Conservation (phyloP, 2,113 vertebrate genomes). For the Laterallus jamaicensis region DNA sequence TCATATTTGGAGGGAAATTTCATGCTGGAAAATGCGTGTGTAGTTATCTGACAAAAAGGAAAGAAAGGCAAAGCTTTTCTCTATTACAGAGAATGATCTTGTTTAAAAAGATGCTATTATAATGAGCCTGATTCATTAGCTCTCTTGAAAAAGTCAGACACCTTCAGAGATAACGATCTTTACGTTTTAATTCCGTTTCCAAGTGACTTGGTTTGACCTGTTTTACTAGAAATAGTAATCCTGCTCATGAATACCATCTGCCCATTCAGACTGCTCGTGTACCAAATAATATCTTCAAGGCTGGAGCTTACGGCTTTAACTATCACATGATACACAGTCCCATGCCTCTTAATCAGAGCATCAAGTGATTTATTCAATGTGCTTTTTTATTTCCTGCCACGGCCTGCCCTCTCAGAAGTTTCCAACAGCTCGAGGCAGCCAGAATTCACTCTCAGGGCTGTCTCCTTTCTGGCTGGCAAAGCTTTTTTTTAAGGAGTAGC, state of each 20-base stretch:
- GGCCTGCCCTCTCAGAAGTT: conserved; percentile 1
- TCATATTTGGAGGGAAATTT: background rate
- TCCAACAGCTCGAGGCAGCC: conserved; percentile 18
- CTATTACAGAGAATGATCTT: background rate
- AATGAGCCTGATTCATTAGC: background rate
- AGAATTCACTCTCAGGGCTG: background rate
- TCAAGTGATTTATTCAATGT: conserved; percentile 70
- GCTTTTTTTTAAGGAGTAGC: background rate
- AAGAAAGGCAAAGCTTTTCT: background rate
- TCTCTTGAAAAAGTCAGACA: background rate
- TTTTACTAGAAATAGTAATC: conserved; percentile 41
- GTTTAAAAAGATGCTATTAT: background rate
- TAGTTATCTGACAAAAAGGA: background rate
- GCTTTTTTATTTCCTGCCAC: conserved; percentile 41
- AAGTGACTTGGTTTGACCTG: conserved; percentile 27
- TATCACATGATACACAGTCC: conserved; percentile 69
- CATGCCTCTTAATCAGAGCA: conserved; percentile 76
- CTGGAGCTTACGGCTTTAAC: conserved; percentile 53
- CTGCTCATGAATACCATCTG: conserved; percentile 51
- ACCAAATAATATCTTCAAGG: conserved; percentile 52
- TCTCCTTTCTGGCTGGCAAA: background rate
- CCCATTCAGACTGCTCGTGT: conserved; percentile 23
- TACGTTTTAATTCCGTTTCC: background rate
- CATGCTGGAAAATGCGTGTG: background rate
- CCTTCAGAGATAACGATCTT: conserved; percentile 1